These are phyloP conservation scores for Trichosurus vulpecula DNA, from an alignment of 2,797 vertebrate species.

Conservation along the genomic window DNA sequence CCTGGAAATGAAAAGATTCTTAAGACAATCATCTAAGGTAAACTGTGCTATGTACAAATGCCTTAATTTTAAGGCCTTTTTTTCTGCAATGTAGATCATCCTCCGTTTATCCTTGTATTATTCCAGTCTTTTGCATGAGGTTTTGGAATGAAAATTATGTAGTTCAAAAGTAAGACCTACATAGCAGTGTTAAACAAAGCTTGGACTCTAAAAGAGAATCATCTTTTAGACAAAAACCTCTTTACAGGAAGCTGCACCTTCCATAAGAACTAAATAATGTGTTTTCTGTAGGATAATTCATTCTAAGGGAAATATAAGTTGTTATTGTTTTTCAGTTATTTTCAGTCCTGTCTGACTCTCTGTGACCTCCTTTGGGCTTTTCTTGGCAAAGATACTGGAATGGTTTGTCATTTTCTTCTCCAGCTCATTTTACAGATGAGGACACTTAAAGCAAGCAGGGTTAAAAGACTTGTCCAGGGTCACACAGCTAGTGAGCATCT, in stretches of 20 bases:
- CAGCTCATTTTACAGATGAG: no score
- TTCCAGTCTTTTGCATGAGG: not conserved
- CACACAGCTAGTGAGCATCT: not conserved
- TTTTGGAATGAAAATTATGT: not conserved
- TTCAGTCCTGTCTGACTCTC: not conserved
- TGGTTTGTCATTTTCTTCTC: no score
- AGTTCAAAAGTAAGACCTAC: not conserved
- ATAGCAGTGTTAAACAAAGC: not conserved
- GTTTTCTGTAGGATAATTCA: not conserved
- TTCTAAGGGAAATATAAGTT: not conserved
- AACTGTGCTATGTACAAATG: not conserved
- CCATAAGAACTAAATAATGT: not conserved
- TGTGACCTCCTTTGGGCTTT: not conserved
- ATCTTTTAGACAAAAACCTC: not conserved
- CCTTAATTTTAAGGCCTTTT: not conserved
- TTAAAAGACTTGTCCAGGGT: not conserved
- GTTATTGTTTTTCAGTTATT: not conserved
- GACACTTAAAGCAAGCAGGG: no score
- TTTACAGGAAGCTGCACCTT: not conserved
- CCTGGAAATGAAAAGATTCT: not conserved
- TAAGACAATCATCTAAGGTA: conserved; percentile 24
- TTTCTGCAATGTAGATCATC: not conserved
- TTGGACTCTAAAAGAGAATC: not conserved
- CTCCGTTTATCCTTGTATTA: not conserved
- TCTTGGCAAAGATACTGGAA: no score